phyloP scores from a whole-genome alignment of 2,888 invertebrate genomes.

The Cerastis rubricosa region DNA sequence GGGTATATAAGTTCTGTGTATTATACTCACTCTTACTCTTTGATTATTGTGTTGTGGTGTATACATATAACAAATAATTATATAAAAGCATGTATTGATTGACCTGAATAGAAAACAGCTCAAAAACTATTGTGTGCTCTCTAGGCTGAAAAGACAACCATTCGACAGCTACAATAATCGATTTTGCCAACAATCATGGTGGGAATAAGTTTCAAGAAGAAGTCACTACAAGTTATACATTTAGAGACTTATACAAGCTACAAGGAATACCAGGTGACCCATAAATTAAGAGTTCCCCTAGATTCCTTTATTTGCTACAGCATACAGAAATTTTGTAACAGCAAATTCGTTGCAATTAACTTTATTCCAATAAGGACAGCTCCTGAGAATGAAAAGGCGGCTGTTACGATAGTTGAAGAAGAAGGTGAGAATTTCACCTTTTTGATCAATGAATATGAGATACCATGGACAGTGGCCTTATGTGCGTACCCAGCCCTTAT shows the following conservation, averaged over 20 bases:
- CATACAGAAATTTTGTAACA: constrained; percentile 91
- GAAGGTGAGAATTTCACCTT: constrained; percentile 69
- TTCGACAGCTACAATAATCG: not conserved
- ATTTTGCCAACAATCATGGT: constrained; percentile 37
- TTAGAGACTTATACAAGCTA: constrained; percentile 75
- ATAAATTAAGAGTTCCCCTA: constrained; percentile 82
- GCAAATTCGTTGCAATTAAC: constrained; percentile 82
- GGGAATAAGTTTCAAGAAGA: constrained; percentile 48
- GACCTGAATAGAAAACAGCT: not conserved
- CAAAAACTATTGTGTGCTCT: not conserved
- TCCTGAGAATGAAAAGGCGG: constrained; percentile 60
- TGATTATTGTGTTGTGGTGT: not conserved
- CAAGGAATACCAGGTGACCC: constrained; percentile 67
- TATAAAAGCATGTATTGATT: constrained; percentile 19
- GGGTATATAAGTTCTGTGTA: too few relatives aligned
- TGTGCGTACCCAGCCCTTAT: constrained; percentile 92
- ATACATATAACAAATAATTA: not conserved
- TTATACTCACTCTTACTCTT: too few relatives aligned
- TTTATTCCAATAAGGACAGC: constrained; percentile 79
- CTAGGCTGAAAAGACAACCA: not conserved
- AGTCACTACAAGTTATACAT: constrained; percentile 77
- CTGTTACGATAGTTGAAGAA: constrained; percentile 76
- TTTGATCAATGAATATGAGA: constrained; percentile 71
- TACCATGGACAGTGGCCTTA: constrained; percentile 87
- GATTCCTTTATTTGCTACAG: constrained; percentile 92